Evolutionary conservation across 35 echinoderm and acorn worm species (phyloP).

Genomic region (Apostichopus parvimensis): DNA sequence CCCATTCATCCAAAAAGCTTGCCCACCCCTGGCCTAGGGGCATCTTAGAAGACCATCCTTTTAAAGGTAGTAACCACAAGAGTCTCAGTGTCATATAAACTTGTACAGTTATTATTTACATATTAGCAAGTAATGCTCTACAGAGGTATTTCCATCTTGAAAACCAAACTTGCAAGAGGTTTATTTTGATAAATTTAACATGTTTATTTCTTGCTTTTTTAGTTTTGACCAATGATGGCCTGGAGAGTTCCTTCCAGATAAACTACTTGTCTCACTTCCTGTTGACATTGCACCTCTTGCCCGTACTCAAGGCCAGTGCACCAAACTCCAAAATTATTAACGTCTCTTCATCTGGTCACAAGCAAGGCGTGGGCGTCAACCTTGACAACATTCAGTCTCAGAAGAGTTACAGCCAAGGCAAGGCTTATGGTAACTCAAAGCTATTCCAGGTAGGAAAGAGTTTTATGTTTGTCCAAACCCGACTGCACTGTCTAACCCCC

Average conservation of each 20-base stretch:
- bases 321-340: constrained; percentile 41
- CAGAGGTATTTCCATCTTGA: no score
- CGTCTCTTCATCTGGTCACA: constrained; percentile 36
- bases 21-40: no score
- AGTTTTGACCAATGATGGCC: constrained; percentile 48
- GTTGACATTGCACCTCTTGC: constrained; percentile 51
- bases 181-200: no score
- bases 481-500: background rate
- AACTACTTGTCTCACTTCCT: constrained; percentile 60
- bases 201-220: background rate
- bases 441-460: constrained; percentile 24
- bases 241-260: constrained; percentile 46
- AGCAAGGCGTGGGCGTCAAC: background rate
- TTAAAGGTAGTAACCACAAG: no score
- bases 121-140: no score
- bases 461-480: background rate
- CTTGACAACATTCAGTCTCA: constrained; percentile 35
- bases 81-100: no score
- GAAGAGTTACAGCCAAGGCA: background rate
- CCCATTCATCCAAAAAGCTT: no score
- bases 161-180: no score
- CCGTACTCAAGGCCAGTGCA: constrained; percentile 46
- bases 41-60: no score
- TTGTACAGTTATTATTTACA: no score
- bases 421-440: constrained; percentile 41